These are phyloP conservation scores for Anthonomus grandis DNA, from an alignment of 1,140 invertebrate genomes.

Conservation along the genomic window DNA sequence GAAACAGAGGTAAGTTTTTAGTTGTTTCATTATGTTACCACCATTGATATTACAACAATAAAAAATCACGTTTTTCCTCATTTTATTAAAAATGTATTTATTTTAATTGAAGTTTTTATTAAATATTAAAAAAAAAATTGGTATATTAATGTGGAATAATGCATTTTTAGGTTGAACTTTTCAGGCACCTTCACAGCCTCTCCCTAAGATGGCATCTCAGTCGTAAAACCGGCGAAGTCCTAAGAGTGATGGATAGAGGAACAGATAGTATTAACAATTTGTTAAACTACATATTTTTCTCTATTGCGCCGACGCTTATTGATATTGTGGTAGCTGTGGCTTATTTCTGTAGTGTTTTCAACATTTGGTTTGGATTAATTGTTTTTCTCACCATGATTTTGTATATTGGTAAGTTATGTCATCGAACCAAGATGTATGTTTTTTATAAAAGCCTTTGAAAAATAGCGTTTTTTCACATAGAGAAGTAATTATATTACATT, in stretches of 20 bases:
- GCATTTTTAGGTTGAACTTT: slow-evolving; percentile 69
- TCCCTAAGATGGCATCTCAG: slow-evolving; percentile 87
- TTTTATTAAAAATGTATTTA: too few species aligned
- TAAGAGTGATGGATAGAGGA: slow-evolving; percentile 91
- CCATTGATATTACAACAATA: too few species aligned
- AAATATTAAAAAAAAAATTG: too few species aligned
- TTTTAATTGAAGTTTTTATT: too few species aligned
- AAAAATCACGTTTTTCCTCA: too few species aligned
- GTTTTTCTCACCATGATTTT: slow-evolving; percentile 88
- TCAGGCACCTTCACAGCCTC: slow-evolving; percentile 81
- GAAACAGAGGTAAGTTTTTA: slow-evolving; percentile 79
- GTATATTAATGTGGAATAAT: too few species aligned
- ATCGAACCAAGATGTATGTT: not conserved
- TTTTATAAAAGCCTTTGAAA: too few species aligned
- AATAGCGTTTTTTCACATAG: too few species aligned
- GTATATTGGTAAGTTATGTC: slow-evolving; percentile 77
- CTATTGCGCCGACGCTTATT: slow-evolving; percentile 85
- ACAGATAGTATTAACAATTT: slow-evolving; percentile 93
- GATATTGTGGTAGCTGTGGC: slow-evolving; percentile 92
- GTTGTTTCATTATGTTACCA: too few species aligned
- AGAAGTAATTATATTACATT: too few species aligned
- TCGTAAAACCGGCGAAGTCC: slow-evolving; percentile 92
- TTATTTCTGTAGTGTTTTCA: slow-evolving; percentile 85
- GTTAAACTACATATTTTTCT: slow-evolving; percentile 83
- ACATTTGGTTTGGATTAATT: slow-evolving; percentile 91